Conservation (phyloP, 2,888 invertebrate species). For the Tipula helvola region DNA sequence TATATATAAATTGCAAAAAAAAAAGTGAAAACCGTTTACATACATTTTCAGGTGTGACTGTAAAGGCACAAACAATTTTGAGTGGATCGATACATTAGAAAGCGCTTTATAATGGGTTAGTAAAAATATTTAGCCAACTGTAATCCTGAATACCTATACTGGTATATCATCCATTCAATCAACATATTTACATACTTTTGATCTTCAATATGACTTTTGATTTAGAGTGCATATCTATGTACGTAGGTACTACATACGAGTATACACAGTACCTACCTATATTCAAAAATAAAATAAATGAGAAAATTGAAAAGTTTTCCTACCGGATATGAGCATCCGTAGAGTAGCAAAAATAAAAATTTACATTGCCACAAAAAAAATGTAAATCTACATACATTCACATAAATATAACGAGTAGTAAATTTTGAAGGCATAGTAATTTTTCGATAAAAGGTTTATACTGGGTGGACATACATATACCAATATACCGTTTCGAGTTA, state of each 20-base stretch:
- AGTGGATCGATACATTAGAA: neutral
- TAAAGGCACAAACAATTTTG: neutral
- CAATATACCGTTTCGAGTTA: too few relatives aligned
- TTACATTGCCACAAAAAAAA: neutral
- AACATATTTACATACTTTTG: neutral
- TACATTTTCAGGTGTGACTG: neutral
- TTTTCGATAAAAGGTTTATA: too few relatives aligned
- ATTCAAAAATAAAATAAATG: neutral
- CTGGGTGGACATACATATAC: neutral
- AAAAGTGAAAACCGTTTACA: neutral
- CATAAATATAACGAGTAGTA: neutral
- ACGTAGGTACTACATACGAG: neutral
- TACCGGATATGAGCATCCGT: constrained; percentile 78
- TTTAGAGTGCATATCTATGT: constrained; percentile 21
- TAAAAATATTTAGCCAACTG: neutral
- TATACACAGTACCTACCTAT: neutral
- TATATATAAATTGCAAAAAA: neutral
- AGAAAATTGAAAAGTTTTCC: neutral
- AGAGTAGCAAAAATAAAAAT: constrained; percentile 41
- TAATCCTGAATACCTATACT: neutral
- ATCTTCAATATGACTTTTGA: constrained; percentile 21
- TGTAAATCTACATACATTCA: neutral
- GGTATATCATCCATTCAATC: neutral
- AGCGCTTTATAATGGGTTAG: neutral
- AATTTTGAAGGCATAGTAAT: neutral